These are phyloP conservation scores for Podarcis cretensis DNA, from an alignment of 2,113 vertebrate genomes.

Conservation along the genomic window DNA sequence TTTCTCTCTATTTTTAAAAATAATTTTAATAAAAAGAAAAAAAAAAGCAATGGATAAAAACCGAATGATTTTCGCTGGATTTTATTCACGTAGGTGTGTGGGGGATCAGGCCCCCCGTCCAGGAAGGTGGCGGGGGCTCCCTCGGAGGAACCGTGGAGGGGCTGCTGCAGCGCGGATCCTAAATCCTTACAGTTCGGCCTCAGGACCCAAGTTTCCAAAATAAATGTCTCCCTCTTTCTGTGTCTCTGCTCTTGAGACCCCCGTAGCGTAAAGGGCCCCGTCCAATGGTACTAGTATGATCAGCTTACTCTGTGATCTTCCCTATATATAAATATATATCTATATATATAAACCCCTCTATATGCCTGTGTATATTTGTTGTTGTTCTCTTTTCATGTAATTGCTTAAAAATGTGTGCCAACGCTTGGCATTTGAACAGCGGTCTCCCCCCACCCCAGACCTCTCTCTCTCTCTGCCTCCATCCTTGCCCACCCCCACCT, in stretches of 20 bases:
- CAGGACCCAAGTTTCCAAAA: conserved; percentile 14
- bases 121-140: conserved; percentile 12
- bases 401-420: neutral
- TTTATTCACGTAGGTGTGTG: conserved; percentile 11
- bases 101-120: neutral
- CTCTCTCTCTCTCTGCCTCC: no score
- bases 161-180: conserved; percentile 2
- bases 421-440: neutral
- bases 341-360: neutral
- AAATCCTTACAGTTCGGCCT: conserved; percentile 23
- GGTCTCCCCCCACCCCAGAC: neutral
- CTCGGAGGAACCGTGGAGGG: conserved; percentile 10
- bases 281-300: conserved; percentile 30
- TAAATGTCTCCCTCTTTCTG: conserved; percentile 26
- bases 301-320: conserved; percentile 20
- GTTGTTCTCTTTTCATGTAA: neutral
- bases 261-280: conserved; percentile 19
- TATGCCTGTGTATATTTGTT: neutral
- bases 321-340: neutral
- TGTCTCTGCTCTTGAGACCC: conserved; percentile 31
- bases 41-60: neutral
- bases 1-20: no score
- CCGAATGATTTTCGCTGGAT: neutral
- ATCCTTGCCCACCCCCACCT: neutral
- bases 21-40: neutral